phyloP scores from a whole-genome alignment of 37 sponge, comb jelly and placozoan genomes.

The Spongia lamella region DNA sequence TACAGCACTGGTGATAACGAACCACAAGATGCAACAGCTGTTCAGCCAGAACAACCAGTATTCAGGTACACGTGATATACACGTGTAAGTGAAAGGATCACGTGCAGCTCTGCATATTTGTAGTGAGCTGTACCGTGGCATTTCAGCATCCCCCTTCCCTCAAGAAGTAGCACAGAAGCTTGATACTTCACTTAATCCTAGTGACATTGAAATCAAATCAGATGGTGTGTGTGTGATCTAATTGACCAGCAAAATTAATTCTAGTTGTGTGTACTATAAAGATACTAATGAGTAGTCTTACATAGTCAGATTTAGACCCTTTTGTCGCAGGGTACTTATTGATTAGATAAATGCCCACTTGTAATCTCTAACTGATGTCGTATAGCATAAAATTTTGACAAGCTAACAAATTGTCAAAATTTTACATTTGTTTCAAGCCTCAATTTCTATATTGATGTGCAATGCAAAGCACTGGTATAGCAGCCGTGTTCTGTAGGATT shows the following conservation, averaged over 20 bases:
- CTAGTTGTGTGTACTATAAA: no score
- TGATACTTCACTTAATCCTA: constrained; percentile 31
- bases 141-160: constrained; percentile 60
- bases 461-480: no score
- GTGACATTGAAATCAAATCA: constrained; percentile 86
- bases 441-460: background rate
- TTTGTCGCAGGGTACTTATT: no score
- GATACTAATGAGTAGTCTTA: no score
- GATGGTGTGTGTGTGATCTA: constrained; percentile 64
- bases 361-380: no score
- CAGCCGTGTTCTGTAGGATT: no score
- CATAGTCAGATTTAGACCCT: no score
- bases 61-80: background rate
- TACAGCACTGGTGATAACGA: background rate
- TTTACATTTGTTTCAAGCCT: background rate
- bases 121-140: constrained; percentile 58
- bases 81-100: background rate
- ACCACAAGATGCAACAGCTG: background rate
- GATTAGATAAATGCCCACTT: no score
- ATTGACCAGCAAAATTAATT: no score
- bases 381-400: background rate
- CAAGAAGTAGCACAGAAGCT: constrained; percentile 39
- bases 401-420: background rate
- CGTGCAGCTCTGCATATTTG: background rate
- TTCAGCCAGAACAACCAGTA: background rate